phyloP scores from a whole-genome alignment of 2,113 vertebrate genomes.

The Grammomys surdaster region DNA sequence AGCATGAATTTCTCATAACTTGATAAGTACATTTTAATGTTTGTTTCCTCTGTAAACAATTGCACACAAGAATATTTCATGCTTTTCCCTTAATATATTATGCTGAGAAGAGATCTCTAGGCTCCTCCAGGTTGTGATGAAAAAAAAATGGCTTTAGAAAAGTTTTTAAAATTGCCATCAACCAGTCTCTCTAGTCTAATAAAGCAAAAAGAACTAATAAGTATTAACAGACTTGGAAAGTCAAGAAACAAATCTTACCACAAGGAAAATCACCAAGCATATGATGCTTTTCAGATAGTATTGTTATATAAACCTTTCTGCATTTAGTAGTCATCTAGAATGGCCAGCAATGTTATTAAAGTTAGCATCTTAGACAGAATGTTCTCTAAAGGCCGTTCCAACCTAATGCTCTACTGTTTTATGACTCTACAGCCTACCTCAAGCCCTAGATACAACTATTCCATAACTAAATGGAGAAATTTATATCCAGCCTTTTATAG shows the following conservation, averaged over 20 bases:
- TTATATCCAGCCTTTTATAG: neutral
- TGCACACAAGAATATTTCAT: slow-evolving; percentile 23
- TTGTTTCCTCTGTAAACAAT: slow-evolving; percentile 40
- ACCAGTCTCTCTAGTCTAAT: neutral
- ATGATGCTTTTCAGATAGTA: neutral
- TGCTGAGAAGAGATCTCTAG: neutral
- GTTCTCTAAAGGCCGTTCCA: neutral
- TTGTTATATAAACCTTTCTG: neutral
- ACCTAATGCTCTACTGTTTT: neutral
- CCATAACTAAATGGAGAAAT: neutral
- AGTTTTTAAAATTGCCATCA: neutral
- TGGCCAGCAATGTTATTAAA: neutral
- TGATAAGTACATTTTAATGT: slow-evolving; percentile 14
- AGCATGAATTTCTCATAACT: neutral
- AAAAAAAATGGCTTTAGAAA: slow-evolving; percentile 8
- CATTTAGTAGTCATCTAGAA: neutral
- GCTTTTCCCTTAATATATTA: slow-evolving; percentile 10
- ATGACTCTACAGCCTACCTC: neutral
- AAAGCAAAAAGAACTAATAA: slow-evolving; percentile 48
- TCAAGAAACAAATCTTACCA: slow-evolving; percentile 9
- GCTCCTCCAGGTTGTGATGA: neutral
- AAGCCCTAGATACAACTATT: neutral
- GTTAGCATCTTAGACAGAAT: neutral
- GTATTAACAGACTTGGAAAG: slow-evolving; percentile 31
- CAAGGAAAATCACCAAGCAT: neutral